phyloP scores from a whole-genome alignment of 2,797 vertebrate genomes.

The Enteromius viviparus region DNA sequence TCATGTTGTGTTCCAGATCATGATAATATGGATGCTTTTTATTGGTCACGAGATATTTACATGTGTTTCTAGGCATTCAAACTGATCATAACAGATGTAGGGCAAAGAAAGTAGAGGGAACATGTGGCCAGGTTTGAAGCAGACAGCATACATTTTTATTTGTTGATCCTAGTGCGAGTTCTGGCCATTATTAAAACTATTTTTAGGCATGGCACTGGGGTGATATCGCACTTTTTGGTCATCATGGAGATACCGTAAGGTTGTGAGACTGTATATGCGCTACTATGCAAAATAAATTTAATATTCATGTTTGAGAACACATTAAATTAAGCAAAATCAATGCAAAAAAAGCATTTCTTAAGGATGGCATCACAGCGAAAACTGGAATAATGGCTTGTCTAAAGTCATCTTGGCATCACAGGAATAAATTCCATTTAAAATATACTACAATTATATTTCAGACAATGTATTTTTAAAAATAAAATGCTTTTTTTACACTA shows the following conservation, averaged over 20 bases:
- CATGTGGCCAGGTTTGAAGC: background rate
- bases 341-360: background rate
- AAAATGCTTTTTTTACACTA: background rate
- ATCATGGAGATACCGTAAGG: background rate
- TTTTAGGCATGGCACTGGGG: background rate
- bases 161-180: background rate
- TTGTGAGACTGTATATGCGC: background rate
- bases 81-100: background rate
- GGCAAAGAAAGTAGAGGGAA: background rate
- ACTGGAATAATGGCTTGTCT: background rate
- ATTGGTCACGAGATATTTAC: background rate
- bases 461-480: background rate
- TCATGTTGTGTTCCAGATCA: background rate
- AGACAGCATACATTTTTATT: background rate
- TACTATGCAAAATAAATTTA: background rate
- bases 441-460: background rate
- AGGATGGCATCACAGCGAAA: background rate
- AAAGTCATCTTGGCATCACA: background rate
- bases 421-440: background rate
- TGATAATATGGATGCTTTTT: background rate
- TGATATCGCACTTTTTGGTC: background rate
- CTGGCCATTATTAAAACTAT: background rate
- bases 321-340: background rate
- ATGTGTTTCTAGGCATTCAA: background rate
- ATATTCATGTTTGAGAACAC: background rate